These are phyloP conservation scores for Boloria euphrosyne DNA, from an alignment of 2,888 invertebrate genomes.

Conservation along the genomic window DNA sequence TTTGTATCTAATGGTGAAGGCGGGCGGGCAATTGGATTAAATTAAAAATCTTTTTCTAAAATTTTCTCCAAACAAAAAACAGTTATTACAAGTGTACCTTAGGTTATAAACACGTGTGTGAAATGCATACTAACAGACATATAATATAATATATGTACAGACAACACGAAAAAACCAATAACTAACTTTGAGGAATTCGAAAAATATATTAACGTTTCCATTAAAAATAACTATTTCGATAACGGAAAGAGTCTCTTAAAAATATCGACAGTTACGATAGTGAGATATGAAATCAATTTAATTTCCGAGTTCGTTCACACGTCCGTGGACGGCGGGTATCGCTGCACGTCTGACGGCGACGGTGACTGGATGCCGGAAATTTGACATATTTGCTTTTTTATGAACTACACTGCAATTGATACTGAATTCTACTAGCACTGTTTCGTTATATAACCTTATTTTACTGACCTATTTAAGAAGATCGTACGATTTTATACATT, in stretches of 20 bases:
- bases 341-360: slow-evolving; percentile 33
- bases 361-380: slow-evolving; percentile 30
- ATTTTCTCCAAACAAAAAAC: no score
- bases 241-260: slow-evolving; percentile 25
- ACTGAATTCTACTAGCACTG: background rate
- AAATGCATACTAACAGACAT: no score
- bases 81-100: no score
- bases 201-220: background rate
- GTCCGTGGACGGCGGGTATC: slow-evolving; percentile 35
- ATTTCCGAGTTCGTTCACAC: slow-evolving; percentile 38
- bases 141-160: no score
- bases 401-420: slow-evolving; percentile 10
- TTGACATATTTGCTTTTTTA: slow-evolving; percentile 29
- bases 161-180: no score
- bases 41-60: no score
- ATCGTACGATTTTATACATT: no score
- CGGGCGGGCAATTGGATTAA: no score
- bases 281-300: slow-evolving; percentile 31
- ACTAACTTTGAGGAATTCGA: no score
- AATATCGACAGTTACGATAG: slow-evolving; percentile 26
- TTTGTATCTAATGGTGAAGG: background rate
- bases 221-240: slow-evolving; percentile 22
- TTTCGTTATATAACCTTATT: background rate
- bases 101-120: no score
- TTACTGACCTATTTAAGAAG: no score